These are phyloP conservation scores for Drosophila stalkeri DNA, from an alignment of 2,888 invertebrate genomes.

Conservation along the genomic window DNA sequence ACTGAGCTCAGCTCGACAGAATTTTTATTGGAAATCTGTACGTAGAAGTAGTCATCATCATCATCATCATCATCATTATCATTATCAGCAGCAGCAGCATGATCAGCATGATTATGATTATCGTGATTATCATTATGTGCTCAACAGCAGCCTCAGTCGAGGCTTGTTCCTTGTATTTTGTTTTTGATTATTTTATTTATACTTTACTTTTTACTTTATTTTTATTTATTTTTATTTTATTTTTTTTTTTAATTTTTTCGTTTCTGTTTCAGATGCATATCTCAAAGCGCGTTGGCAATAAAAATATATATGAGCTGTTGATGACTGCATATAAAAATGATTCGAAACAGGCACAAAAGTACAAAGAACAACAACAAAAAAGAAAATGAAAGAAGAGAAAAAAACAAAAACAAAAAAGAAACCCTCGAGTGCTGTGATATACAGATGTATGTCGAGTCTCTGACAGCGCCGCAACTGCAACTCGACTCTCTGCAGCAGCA, in stretches of 20 bases:
- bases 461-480: conserved; percentile 34
- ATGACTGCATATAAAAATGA: conserved; percentile 79
- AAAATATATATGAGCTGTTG: conserved; percentile 80
- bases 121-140: conserved; percentile 36
- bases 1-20: conserved; percentile 47
- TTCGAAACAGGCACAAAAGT: conserved; percentile 58
- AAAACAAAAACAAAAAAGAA: conserved; percentile 18
- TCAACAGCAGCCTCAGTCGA: conserved; percentile 35
- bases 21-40: conserved; percentile 81
- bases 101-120: conserved; percentile 39
- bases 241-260: conserved; percentile 25
- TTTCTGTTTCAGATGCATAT: conserved; percentile 72
- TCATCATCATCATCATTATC: conserved; percentile 48
- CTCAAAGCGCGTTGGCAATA: conserved; percentile 72
- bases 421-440: conserved; percentile 40
- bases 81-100: conserved; percentile 34
- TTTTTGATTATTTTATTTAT: conserved; percentile 44
- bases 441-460: conserved; percentile 28
- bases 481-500: conserved; percentile 11
- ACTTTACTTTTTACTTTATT: conserved; percentile 28
- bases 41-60: conserved; percentile 75
- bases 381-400: not conserved
- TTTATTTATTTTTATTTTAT: conserved; percentile 16
- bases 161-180: conserved; percentile 48
- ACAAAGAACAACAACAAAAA: conserved; percentile 17